Conservation (phyloP, 1,140 invertebrate genomes). For the Habropoda laboriosa region DNA sequence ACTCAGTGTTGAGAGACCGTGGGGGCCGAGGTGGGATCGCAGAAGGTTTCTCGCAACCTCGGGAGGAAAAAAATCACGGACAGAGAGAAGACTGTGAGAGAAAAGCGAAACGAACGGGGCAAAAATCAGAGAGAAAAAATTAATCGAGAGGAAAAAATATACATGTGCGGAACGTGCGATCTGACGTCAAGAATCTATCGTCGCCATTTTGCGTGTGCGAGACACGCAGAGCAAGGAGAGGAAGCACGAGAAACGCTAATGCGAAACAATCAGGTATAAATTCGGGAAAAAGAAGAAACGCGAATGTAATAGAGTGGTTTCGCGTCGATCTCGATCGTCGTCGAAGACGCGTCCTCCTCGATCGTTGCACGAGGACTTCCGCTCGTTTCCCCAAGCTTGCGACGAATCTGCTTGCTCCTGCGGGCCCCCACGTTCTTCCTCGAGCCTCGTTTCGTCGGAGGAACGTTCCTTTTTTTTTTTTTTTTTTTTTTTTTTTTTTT, state of each 20-base stretch:
- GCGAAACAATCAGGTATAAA: not conserved
- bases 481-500: not conserved
- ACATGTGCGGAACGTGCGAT: not conserved
- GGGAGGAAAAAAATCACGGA: slow-evolving; percentile 1
- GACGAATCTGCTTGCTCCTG: slow-evolving; percentile 23
- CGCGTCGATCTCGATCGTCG: not conserved
- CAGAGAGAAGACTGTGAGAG: not conserved
- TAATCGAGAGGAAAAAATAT: not conserved
- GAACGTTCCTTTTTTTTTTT: not conserved
- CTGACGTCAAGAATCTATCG: not conserved
- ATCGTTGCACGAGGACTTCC: not conserved
- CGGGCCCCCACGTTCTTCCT: not conserved
- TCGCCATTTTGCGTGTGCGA: not conserved
- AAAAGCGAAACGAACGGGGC: not conserved
- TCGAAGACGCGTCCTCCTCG: not conserved
- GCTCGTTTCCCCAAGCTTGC: not conserved
- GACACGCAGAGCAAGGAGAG: not conserved
- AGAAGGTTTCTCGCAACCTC: slow-evolving; percentile 15
- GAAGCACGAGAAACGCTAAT: too few relatives aligned
- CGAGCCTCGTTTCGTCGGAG: not conserved
- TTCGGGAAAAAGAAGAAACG: not conserved
- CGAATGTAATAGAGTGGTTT: not conserved
- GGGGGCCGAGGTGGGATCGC: slow-evolving; percentile 23
- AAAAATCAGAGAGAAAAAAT: not conserved
- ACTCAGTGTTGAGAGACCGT: not conserved